A percentile compares a stretch with the other conserved stretches of the same genome.
Conservation (phyloP, 2,113 vertebrate species). For the Ramphastos sulfuratus region DNA sequence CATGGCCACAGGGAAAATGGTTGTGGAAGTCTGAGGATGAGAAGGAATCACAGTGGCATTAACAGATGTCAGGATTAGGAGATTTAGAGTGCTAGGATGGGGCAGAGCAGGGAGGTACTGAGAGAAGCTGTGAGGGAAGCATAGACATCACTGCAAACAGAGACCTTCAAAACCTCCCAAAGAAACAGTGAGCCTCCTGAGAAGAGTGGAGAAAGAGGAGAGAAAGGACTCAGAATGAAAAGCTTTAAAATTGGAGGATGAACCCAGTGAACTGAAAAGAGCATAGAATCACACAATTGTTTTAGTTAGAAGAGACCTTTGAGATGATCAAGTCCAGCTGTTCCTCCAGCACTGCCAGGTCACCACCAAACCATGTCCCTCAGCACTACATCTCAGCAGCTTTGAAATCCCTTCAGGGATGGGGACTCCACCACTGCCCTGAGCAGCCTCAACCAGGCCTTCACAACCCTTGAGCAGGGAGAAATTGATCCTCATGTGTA, state of each 20-base stretch:
- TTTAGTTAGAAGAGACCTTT: not conserved
- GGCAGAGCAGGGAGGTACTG: not conserved
- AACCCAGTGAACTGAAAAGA: not conserved
- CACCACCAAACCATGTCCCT: not conserved
- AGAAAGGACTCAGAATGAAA: not conserved
- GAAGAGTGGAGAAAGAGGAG: not conserved
- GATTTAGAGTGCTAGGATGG: fast-evolving
- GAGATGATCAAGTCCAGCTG: not conserved
- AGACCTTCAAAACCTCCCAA: no score
- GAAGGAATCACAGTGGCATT: not conserved
- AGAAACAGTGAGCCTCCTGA: not conserved
- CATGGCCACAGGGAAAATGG: not conserved
- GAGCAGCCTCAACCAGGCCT: not conserved
- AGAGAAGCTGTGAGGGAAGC: not conserved
- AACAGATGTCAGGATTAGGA: fast-evolving
- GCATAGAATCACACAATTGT: not conserved
- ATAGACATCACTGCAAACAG: fast-evolving
- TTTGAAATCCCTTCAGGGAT: not conserved
- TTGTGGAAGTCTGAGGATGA: not conserved
- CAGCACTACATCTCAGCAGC: not conserved
- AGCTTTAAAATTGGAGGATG: not conserved
- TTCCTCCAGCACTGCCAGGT: not conserved
- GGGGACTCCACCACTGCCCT: no score
- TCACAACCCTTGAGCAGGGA: not conserved
- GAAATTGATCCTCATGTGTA: not conserved